Evolutionary conservation across 1,140 invertebrate genomes (phyloP), one percentile per base, ranked within the genome.

Genomic region (Meloidogyne floridensis): DNA sequence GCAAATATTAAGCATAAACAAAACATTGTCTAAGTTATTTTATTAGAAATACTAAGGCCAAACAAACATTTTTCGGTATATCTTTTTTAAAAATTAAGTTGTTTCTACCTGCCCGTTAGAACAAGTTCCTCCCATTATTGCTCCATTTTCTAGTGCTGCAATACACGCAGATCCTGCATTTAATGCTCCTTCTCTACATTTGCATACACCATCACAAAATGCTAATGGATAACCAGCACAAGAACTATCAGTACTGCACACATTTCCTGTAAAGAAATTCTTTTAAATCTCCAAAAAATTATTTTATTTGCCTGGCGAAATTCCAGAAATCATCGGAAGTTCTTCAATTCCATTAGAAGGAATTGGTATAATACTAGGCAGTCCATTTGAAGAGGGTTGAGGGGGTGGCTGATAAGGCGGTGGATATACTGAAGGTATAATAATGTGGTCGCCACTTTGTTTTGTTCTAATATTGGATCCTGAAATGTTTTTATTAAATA

Each of bases 141-240:
- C 69, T 71, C 80, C 81, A 47, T 75, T 76, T 9, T 74, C 76
- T 10, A 54, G 51, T 32, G 83, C 78, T 5, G 88, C 69, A 20
- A 89, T 84, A 76, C 88, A 89, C 13, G 88, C 87, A 7, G 87
- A 84, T 6, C 88, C 88, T 1, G 88, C 89, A 81, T 89, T 89
- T 20, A 89, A 69, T 18, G 89, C 86, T 3, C 87, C 89, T 74
- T 85, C 82, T 11, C 87, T 79, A 69, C 88, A 89, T 74, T 86
- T 89, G 76, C 88, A 89, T 32, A 86, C 83, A 6, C 88, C 89
- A 70, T 89, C 87, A 77, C 88, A 89, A 80, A 86, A 90, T 8
- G 87, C 83, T 10, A 87, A 77, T 0, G 87, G 87, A 75, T 88
- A 88, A 13, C 87, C 87, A n/a, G 88, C 82, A 75, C 87, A 88